Percentiles rank a stretch among this genome's conserved stretches.
phyloP scores from a whole-genome alignment of 23 tunicate genomes.

The Corella eumyota region DNA sequence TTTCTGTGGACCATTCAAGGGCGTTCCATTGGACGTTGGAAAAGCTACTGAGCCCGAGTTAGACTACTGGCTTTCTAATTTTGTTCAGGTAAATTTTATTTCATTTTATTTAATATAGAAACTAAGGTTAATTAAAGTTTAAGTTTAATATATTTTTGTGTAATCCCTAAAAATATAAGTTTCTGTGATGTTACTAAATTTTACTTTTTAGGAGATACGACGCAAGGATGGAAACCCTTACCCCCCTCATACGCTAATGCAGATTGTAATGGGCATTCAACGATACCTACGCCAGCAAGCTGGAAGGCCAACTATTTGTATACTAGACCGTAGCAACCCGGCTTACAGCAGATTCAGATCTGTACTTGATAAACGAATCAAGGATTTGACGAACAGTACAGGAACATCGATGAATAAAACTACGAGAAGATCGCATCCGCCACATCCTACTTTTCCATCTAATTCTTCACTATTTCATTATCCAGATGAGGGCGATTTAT shows the following conservation, averaged over 20 bases:
- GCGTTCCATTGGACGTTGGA: constrained; percentile 91
- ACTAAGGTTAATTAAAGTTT: neutral
- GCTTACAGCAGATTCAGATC: constrained; percentile 50
- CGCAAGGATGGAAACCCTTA: constrained; percentile 91
- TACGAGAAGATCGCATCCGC: constrained; percentile 3
- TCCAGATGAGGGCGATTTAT: constrained; percentile 38
- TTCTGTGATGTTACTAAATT: neutral
- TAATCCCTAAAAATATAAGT: no score
- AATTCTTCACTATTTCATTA: constrained; percentile 2
- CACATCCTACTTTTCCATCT: neutral
- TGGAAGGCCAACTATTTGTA: constrained; percentile 75
- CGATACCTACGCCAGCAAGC: constrained; percentile 94
- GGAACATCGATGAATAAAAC: constrained; percentile 34
- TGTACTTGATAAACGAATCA: constrained; percentile 63
- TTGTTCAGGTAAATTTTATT: constrained; percentile 48
- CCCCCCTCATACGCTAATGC: constrained; percentile 94
- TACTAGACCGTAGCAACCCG: constrained; percentile 78
- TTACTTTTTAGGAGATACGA: constrained; percentile 70
- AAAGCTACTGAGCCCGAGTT: constrained; percentile 72
- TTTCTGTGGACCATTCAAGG: neutral
- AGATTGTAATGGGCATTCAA: constrained; percentile 97
- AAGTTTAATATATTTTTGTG: no score
- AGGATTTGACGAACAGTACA: constrained; percentile 65
- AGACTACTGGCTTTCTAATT: constrained; percentile 84
- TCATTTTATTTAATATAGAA: neutral